phyloP scores from a whole-genome alignment of 2,113 vertebrate species.

The Sus scrofa region DNA sequence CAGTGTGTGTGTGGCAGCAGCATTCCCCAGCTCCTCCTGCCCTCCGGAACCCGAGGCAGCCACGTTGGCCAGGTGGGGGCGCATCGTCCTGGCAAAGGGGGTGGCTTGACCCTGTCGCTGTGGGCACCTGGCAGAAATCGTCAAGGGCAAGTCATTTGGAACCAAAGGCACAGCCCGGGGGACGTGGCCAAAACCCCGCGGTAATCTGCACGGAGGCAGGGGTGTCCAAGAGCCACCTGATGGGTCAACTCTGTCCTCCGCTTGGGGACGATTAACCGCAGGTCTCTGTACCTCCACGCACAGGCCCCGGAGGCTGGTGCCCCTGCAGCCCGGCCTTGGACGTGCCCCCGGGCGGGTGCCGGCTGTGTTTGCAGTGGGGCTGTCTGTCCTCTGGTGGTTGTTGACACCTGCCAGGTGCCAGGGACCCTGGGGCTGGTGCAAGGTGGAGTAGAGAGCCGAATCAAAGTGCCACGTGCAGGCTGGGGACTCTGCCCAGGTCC shows the following conservation, averaged over 20 bases:
- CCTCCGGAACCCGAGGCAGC: background rate
- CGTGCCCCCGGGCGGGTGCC: fast-evolving
- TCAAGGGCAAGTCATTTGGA: background rate
- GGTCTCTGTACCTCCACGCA: fast-evolving
- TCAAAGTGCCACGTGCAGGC: background rate
- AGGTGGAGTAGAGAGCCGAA: fast-evolving
- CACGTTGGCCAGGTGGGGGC: background rate
- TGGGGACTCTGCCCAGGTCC: background rate
- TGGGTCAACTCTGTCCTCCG: fast-evolving
- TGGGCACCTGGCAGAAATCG: fast-evolving
- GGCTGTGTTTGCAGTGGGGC: fast-evolving
- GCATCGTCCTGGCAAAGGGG: background rate
- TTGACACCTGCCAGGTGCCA: fast-evolving
- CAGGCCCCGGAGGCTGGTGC: fast-evolving
- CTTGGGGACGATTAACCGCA: fast-evolving
- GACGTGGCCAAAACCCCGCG: background rate
- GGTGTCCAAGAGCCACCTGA: background rate
- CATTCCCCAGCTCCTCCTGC: fast-evolving
- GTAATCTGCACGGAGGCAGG: background rate
- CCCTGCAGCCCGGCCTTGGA: background rate
- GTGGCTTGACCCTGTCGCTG: fast-evolving
- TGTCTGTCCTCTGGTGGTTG: background rate
- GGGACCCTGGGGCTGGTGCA: fast-evolving
- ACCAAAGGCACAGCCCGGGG: fast-evolving
- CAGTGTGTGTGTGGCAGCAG: fast-evolving